Evolutionary conservation across 2,888 invertebrate genomes (phyloP).

Genomic region (Coelogynopora nodosa): DNA sequence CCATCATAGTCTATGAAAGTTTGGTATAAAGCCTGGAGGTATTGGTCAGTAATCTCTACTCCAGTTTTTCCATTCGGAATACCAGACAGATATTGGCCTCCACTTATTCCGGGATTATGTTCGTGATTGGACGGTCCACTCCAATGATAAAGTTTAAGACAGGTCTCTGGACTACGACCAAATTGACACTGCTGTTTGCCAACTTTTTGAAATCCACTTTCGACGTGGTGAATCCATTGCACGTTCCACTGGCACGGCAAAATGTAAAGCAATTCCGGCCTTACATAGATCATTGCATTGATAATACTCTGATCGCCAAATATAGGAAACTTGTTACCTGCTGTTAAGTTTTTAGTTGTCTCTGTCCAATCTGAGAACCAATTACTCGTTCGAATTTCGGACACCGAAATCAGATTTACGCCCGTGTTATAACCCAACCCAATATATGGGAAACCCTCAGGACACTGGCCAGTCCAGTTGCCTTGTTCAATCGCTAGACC

Average conservation of each 20-base stretch:
- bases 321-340: conserved; percentile 73
- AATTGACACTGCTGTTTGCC: no score
- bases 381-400: conserved; percentile 68
- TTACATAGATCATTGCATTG: conserved; percentile 77
- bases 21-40: conserved; percentile 75
- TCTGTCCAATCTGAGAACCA: conserved; percentile 80
- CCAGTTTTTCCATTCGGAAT: not conserved
- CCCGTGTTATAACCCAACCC: conserved; percentile 67
- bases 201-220: conserved; percentile 56
- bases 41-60: conserved; percentile 62
- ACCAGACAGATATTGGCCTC: not conserved
- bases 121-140: conserved; percentile 71
- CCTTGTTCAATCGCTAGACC: no score
- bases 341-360: no score
- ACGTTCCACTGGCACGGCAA: conserved; percentile 86
- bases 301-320: conserved; percentile 77
- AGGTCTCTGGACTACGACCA: conserved; percentile 63
- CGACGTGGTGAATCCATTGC: conserved; percentile 75
- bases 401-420: conserved; percentile 76
- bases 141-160: conserved; percentile 73
- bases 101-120: not conserved
- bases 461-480: no score
- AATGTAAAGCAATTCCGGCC: conserved; percentile 71
- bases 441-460: no score
- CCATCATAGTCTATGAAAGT: conserved; percentile 83